These are phyloP conservation scores for Babyrousa celebensis DNA, from an alignment of 2,797 vertebrate species.

Conservation along the genomic window DNA sequence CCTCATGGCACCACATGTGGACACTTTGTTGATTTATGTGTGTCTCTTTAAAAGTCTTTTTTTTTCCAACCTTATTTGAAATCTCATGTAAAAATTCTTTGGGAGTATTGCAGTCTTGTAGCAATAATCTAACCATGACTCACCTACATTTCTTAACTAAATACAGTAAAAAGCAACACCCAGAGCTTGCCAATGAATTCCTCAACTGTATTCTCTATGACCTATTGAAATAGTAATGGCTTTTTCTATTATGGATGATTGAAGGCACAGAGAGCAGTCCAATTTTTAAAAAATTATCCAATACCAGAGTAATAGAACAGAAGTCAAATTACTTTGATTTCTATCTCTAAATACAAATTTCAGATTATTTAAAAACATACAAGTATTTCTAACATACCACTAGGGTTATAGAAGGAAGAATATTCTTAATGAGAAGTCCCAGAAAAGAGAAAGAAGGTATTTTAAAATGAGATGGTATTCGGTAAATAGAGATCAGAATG, in stretches of 20 bases:
- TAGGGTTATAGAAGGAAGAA: not conserved
- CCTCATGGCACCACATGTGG: not conserved
- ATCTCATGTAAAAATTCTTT: conserved; percentile 63
- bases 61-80: not conserved
- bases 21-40: not conserved
- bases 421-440: not conserved
- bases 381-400: not conserved
- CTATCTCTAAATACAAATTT: conserved; percentile 51
- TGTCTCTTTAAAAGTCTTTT: not conserved
- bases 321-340: conserved; percentile 31
- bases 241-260: conserved; percentile 9
- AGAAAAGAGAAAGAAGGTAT: not conserved
- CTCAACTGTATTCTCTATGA: conserved; percentile 49
- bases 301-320: not conserved
- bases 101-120: not conserved
- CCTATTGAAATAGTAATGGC: conserved; percentile 21
- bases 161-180: conserved; percentile 53
- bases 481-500: not conserved
- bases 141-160: conserved; percentile 57
- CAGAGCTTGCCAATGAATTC: conserved; percentile 65
- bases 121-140: conserved; percentile 54
- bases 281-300: conserved; percentile 9
- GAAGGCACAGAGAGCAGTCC: not conserved
- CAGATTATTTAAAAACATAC: not conserved
- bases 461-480: not conserved